Base-by-base conservation (phyloP, 2,888 invertebrate genomes). In the Siphlonurus alternatus region DNA sequence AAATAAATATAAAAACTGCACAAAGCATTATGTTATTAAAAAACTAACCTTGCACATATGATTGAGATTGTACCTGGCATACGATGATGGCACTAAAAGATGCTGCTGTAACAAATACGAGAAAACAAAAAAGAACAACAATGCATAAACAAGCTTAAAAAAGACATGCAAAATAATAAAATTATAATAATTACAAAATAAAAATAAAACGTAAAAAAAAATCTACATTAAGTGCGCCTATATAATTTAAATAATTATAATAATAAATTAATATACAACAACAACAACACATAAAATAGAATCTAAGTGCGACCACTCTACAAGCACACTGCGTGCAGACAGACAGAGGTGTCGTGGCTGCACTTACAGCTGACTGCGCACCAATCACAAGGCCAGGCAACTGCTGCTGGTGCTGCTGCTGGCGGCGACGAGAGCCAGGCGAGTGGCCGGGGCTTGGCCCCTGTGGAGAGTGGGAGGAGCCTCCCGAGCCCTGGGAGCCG, bases 51-150 rank as follows among this genome's bases (percentile, higher is more conserved):
- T 87, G 80, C 82, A 84, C 78, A 83, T 85, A 80, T 86, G 87
- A 75, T 85, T 86, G 80, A 84, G 88, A 83, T 86, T 88, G 86
- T 84, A 84, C 83, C 85, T 86, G 83, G 85, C 83, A 67, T 56
- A 56, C 7, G 66, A 67, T 62, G 69, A 69, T 81, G 88, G 88
- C 83, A 88, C 88, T 83, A 86, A 86, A 84, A 88, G 87, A 84
- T 87, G 88, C 82, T 85, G 87, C 88, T 88, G 87, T 80, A 88
- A 88, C 86, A 87, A 66, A 67, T 60, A 60, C 64, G 72, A 77
- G 76, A 77, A 77, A 76, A 80, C 81, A 79, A 80, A 81, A 80
- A 80, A 79, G 80, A 78, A 65, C 66, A 74, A 74, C 71, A 69
- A 70, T 70, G 71, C 70, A 74, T 76, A 67, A 66, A 68, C 66